phyloP scores from a whole-genome alignment of 2,888 invertebrate species.

The Isotomurus palustris region DNA sequence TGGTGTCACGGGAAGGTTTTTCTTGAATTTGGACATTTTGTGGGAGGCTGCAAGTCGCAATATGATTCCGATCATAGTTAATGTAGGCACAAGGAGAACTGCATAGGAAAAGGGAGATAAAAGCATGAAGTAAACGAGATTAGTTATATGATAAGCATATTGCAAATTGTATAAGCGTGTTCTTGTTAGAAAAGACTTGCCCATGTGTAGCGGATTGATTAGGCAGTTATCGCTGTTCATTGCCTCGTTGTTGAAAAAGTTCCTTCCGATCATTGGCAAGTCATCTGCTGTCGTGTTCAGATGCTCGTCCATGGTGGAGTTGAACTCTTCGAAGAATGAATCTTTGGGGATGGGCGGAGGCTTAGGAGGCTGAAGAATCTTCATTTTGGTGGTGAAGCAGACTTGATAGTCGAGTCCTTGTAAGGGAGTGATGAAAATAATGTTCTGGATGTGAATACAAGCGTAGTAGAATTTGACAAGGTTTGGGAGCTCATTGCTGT shows the following conservation, averaged over 20 bases:
- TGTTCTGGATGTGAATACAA: slow-evolving; percentile 32
- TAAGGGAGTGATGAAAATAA: slow-evolving; percentile 39
- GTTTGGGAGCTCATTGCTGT: slow-evolving; percentile 23
- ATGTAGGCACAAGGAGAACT: slow-evolving; percentile 36
- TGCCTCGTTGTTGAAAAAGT: no score
- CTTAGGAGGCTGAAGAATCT: background rate
- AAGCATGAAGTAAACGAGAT: no score
- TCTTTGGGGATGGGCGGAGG: no score
- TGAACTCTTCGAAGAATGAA: no score
- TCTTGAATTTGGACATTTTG: slow-evolving; percentile 24
- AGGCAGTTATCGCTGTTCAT: no score
- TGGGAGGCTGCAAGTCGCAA: slow-evolving; percentile 28
- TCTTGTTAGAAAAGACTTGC: no score
- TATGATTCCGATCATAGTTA: slow-evolving; percentile 38
- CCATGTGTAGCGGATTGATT: no score
- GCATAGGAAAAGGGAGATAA: background rate
- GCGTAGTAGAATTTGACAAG: slow-evolving; percentile 41
- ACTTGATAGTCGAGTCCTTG: slow-evolving; percentile 24
- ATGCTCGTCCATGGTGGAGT: no score
- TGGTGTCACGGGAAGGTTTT: background rate
- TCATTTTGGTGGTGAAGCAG: slow-evolving; percentile 1
- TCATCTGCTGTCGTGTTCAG: no score
- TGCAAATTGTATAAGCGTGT: no score
- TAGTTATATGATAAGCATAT: no score
- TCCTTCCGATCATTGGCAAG: no score